These are phyloP conservation scores for Dichetophora obliterata DNA, from an alignment of 2,888 invertebrate species.

Conservation along the genomic window DNA sequence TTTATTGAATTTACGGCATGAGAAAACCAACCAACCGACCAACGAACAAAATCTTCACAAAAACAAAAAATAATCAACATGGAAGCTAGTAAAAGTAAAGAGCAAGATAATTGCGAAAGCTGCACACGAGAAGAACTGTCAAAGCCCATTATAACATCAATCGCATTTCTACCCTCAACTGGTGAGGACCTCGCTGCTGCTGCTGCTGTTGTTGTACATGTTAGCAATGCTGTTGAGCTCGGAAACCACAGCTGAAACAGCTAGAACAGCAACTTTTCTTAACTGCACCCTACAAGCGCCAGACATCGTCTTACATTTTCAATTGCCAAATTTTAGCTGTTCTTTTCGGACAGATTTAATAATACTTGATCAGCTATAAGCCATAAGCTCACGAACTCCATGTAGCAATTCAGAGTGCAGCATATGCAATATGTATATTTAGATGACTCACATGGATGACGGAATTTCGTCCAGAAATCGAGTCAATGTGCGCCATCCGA, in stretches of 20 bases:
- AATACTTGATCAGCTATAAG: too few relatives aligned
- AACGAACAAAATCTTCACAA: constrained; percentile 25
- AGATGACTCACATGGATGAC: constrained; percentile 23
- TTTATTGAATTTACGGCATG: constrained; percentile 33
- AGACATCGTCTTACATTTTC: too few relatives aligned
- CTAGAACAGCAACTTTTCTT: background rate
- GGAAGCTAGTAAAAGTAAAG: background rate
- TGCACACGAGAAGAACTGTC: constrained; percentile 54
- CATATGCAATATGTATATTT: background rate
- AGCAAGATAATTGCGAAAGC: constrained; percentile 34
- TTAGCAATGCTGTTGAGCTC: background rate
- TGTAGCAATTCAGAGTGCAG: constrained; percentile 43
- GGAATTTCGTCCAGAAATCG: constrained; percentile 17
- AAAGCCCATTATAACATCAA: constrained; percentile 65
- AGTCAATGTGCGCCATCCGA: constrained; percentile 6
- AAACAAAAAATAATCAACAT: constrained; percentile 20
- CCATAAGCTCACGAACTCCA: too few relatives aligned
- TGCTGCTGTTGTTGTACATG: background rate
- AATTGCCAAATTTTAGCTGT: too few relatives aligned
- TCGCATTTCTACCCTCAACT: constrained; percentile 64
- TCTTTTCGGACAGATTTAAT: too few relatives aligned
- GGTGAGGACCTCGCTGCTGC: constrained; percentile 43
- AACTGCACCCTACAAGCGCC: too few relatives aligned
- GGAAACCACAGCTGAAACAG: constrained; percentile 41
- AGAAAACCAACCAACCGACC: constrained; percentile 37